phyloP scores from a whole-genome alignment of 2,888 invertebrate genomes.

The Halictus ligatus region DNA sequence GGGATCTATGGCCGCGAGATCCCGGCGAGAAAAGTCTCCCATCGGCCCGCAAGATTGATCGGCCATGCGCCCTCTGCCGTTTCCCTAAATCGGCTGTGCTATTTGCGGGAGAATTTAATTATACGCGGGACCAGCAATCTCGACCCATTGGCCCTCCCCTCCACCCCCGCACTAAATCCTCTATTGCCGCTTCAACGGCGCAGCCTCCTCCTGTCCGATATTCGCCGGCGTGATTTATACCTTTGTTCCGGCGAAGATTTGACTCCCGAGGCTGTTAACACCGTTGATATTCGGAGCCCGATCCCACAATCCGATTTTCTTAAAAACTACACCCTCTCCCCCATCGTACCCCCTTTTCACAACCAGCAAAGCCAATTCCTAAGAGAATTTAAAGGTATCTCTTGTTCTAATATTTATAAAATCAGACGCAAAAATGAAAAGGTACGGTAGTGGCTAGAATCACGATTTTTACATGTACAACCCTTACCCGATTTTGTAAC shows the following conservation, averaged over 20 bases:
- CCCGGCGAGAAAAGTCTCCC: constrained; percentile 4
- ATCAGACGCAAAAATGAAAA: too few relatives aligned
- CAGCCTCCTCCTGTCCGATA: constrained; percentile 4
- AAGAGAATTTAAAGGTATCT: background rate
- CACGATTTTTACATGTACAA: too few relatives aligned
- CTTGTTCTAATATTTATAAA: background rate
- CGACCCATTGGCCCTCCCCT: background rate
- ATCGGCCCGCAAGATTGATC: constrained; percentile 60
- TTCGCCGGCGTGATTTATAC: constrained; percentile 41
- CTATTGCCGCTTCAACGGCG: constrained; percentile 35
- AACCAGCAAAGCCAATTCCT: background rate
- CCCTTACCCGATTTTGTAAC: too few relatives aligned
- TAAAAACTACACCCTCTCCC: background rate
- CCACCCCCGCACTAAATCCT: constrained; percentile 36
- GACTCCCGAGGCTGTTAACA: constrained; percentile 7
- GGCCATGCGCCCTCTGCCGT: constrained; percentile 34
- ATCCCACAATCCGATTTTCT: background rate
- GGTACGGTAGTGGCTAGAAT: too few relatives aligned
- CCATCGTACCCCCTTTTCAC: background rate
- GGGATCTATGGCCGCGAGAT: constrained; percentile 8
- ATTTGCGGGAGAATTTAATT: constrained; percentile 68
- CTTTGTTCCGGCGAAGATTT: constrained; percentile 16
- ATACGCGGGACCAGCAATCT: constrained; percentile 47
- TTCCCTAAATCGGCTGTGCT: constrained; percentile 60
- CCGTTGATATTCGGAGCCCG: background rate